Base-by-base conservation (phyloP, 2,797 vertebrate genomes). In the Myiotriccus ornatus region DNA sequence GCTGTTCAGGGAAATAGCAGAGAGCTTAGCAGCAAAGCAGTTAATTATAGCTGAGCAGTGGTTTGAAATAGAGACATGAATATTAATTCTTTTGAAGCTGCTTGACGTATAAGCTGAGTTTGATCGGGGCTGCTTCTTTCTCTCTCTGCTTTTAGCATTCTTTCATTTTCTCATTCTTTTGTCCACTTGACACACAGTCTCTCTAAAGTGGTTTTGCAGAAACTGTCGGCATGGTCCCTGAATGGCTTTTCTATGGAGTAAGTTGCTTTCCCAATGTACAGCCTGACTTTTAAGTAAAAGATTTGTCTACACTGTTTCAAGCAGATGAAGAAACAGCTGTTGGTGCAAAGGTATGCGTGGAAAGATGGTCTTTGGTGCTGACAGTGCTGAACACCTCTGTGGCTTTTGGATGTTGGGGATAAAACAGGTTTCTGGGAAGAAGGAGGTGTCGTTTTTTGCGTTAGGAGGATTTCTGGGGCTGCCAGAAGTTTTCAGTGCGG, bases 81-180 rank as follows among this genome's bases (percentile, higher is more conserved):
- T 98, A 97, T 97, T 96, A 97, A 96, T 96, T 97, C 83, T 90
- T 75, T 87, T 64, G 77, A 86, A 91, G 34, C 67, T 57, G 34
- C 62, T 84, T 92, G 96, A 90, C 1, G 1, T 92, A 93, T 67
- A 95, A 94, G 60, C 68, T 34, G 56, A 88, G 56, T 84, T 94
- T 93, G 82, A 60, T 87, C 63, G 7, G 53, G 84, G 49, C 87
- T 93, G 78, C 73, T 87, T 25, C 83, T 77, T 76, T 87, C 57
- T 74, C 53, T 60, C 57, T 84, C 30, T 95, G 65, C 82, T 93
- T 96, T 90, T 92, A 89, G 84, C 95, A 77, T 96, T 96, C 94
- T 85, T 97, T 97, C 73, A 81, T 96, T 97, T 97, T 88, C 87
- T 93, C 84, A 71, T 86, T 96, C 95, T 97, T 96, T 97, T 96